phyloP scores from a whole-genome alignment of 2,797 vertebrate genomes.

The Columba guinea region DNA sequence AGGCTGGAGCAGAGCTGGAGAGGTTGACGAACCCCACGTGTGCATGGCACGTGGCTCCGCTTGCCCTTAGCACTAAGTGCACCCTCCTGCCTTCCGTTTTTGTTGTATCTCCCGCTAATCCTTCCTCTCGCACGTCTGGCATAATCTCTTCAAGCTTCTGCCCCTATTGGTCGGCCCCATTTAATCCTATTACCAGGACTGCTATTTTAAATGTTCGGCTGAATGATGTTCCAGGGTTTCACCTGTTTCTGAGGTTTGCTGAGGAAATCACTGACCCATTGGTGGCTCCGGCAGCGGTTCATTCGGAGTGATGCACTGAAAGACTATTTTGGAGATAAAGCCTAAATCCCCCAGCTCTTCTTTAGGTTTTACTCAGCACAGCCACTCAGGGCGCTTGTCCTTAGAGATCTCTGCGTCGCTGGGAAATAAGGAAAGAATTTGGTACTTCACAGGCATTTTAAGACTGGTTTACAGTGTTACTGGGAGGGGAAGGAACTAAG shows the following conservation, averaged over 20 bases:
- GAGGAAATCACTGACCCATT: not conserved
- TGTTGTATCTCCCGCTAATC: not conserved
- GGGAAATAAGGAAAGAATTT: not conserved
- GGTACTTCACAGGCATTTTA: not conserved
- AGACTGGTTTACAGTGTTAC: not conserved
- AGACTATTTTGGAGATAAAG: not conserved
- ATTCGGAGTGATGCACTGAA: not conserved
- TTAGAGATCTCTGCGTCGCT: not conserved
- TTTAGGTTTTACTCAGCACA: not conserved
- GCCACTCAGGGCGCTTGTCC: not conserved
- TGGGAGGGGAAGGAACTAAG: not conserved
- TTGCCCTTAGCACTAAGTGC: not conserved
- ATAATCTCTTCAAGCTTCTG: conserved; percentile 2
- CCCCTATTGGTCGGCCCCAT: not conserved
- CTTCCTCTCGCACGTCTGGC: not conserved
- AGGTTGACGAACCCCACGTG: not conserved
- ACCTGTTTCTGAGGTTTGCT: not conserved
- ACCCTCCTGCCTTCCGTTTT: not conserved
- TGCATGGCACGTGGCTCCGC: not conserved
- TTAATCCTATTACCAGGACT: conserved; percentile 8
- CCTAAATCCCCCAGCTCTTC: not conserved
- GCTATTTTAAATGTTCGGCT: not conserved
- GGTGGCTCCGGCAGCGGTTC: fast-evolving
- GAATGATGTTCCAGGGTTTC: not conserved
- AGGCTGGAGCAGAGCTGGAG: not conserved